Conservation (phyloP, 2,888 invertebrate species). For the Cancer borealis region DNA sequence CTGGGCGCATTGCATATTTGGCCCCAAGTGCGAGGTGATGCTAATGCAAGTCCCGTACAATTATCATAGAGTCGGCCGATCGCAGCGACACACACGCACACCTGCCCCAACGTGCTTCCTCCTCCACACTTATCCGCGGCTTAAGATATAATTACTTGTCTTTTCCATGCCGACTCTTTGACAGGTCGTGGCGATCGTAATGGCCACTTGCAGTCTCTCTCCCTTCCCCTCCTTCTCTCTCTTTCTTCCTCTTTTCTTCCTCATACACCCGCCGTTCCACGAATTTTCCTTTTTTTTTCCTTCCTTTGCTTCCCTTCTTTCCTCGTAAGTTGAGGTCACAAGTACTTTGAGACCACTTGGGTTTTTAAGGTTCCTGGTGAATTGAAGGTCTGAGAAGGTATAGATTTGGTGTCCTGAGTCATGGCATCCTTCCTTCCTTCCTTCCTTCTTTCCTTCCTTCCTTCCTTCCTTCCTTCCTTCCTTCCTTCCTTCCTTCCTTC, state of each 20-base stretch:
- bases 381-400: not conserved
- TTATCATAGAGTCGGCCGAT: slow-evolving; percentile 66
- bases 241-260: slow-evolving; percentile 28
- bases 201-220: slow-evolving; percentile 59
- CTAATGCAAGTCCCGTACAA: slow-evolving; percentile 68
- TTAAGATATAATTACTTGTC: slow-evolving; percentile 74
- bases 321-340: not conserved
- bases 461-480: not conserved
- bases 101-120: slow-evolving; percentile 49
- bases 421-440: not conserved
- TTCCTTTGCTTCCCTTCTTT: slow-evolving; percentile 18
- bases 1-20: slow-evolving; percentile 69
- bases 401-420: not conserved
- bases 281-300: not conserved
- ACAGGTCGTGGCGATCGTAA: slow-evolving; percentile 75
- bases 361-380: not conserved
- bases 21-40: slow-evolving; percentile 70
- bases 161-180: slow-evolving; percentile 73
- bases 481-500: too few species aligned
- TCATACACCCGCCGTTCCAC: not conserved
- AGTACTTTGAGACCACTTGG: not conserved
- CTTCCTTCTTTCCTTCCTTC: not conserved
- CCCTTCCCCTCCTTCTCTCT: not conserved
- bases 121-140: slow-evolving; percentile 64
- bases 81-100: slow-evolving; percentile 62